These are phyloP conservation scores for Ormyrus thymus DNA, from an alignment of 2,888 invertebrate species.

Conservation along the genomic window DNA sequence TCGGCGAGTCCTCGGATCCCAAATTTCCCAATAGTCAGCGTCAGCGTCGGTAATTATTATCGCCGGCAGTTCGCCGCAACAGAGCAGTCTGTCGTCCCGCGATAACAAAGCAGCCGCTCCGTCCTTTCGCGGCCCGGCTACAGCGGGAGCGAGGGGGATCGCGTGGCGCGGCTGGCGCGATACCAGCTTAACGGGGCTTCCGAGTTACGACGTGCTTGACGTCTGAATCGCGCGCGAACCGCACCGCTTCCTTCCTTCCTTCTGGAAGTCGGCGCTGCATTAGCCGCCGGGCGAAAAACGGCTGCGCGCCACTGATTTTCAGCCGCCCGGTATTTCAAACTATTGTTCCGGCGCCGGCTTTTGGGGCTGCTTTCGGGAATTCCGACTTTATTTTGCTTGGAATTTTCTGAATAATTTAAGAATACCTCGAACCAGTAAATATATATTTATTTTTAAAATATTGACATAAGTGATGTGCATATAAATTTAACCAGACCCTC, in stretches of 20 bases:
- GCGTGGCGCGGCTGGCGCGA: slow-evolving; percentile 9
- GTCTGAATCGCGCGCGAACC: slow-evolving; percentile 55
- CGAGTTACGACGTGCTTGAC: slow-evolving; percentile 57
- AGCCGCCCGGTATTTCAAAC: no score
- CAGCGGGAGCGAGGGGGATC: neutral
- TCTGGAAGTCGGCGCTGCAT: neutral
- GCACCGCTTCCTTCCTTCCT: slow-evolving; percentile 1
- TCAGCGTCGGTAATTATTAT: neutral
- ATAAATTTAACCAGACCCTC: no score
- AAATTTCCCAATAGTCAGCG: slow-evolving; percentile 9
- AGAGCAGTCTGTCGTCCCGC: slow-evolving; percentile 63
- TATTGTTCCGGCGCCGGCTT: no score
- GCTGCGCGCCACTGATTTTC: no score
- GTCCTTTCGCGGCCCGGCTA: neutral
- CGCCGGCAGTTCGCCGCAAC: slow-evolving; percentile 4
- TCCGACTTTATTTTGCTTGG: no score
- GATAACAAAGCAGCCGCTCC: slow-evolving; percentile 61
- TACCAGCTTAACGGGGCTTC: slow-evolving; percentile 56
- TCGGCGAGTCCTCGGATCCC: neutral
- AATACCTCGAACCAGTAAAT: no score
- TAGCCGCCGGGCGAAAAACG: no score
- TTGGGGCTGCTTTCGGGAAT: no score
- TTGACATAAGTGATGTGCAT: no score
- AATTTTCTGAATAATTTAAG: no score
- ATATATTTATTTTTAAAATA: no score